Conservation (phyloP, 2,797 vertebrate genomes). For the Poecilia wingei region DNA sequence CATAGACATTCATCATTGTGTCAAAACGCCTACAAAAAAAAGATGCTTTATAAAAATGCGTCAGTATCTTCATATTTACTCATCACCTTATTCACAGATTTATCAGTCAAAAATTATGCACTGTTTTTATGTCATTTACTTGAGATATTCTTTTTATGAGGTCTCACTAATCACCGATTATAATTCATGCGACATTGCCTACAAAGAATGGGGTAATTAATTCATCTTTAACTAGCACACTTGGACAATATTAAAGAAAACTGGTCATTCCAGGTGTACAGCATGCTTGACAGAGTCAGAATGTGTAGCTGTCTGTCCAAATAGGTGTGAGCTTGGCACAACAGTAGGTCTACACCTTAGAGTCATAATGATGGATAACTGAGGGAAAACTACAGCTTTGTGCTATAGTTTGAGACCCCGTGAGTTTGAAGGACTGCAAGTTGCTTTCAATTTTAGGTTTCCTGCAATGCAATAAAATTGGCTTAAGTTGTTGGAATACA, state of each 20-base stretch:
- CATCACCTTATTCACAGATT: background rate
- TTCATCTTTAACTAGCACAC: conserved; percentile 18
- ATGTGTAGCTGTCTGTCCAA: background rate
- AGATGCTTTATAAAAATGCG: background rate
- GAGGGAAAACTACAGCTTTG: conserved; percentile 22
- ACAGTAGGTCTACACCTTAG: conserved; percentile 18
- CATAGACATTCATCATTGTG: conserved; percentile 18
- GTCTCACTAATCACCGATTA: too few relatives aligned
- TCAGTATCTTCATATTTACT: background rate
- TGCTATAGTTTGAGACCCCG: conserved; percentile 16
- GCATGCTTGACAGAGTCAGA: conserved; percentile 8
- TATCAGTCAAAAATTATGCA: background rate
- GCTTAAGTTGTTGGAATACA: conserved; percentile 34
- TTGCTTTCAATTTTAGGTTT: conserved; percentile 48
- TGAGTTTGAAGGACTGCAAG: conserved; percentile 21
- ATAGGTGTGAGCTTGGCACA: conserved; percentile 10
- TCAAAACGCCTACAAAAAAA: conserved; percentile 15
- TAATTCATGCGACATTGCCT: too few relatives aligned
- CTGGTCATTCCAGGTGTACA: background rate
- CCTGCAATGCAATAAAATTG: conserved; percentile 43
- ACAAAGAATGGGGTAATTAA: background rate
- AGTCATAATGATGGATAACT: conserved; percentile 46
- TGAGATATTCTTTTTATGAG: background rate
- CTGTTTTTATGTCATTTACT: background rate
- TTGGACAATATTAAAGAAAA: conserved; percentile 29